A percentile compares a stretch with the other conserved stretches of the same genome.
Evolutionary conservation across 2,797 vertebrate species (phyloP).

Genomic region (Hippocampus kuda): DNA sequence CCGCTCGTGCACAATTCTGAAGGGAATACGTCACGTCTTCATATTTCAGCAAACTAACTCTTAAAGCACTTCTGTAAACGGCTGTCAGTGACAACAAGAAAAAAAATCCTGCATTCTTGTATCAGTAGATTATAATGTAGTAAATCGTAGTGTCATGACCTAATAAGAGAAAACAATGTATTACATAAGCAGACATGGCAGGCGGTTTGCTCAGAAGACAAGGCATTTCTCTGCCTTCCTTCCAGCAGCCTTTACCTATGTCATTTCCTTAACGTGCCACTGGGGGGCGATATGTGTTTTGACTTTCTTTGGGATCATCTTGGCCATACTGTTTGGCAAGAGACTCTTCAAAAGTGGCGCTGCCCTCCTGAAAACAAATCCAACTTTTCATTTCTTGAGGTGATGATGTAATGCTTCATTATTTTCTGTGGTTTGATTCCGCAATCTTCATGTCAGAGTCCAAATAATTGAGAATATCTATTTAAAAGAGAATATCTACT

Average conservation of each 20-base stretch:
- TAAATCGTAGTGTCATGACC: neutral
- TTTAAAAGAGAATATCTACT: no score
- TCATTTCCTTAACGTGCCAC: neutral
- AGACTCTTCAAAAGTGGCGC: neutral
- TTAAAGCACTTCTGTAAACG: neutral
- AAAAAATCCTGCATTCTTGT: neutral
- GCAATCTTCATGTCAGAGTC: neutral
- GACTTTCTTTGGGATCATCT: neutral
- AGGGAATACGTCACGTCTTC: neutral
- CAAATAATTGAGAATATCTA: no score
- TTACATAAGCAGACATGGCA: neutral
- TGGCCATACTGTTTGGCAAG: neutral
- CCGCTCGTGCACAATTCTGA: neutral
- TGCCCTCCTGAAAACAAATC: neutral
- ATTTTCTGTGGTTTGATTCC: neutral
- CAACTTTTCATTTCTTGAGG: neutral
- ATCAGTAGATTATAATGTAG: neutral
- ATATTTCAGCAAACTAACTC: neutral
- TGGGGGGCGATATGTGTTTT: neutral
- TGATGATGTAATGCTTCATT: neutral
- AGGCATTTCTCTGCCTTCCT: neutral
- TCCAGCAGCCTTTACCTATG: neutral
- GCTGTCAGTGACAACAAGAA: neutral
- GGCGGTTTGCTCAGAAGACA: neutral
- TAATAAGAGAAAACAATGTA: neutral